Conservation (phyloP, 2,888 invertebrate species). For the Tuta absoluta region DNA sequence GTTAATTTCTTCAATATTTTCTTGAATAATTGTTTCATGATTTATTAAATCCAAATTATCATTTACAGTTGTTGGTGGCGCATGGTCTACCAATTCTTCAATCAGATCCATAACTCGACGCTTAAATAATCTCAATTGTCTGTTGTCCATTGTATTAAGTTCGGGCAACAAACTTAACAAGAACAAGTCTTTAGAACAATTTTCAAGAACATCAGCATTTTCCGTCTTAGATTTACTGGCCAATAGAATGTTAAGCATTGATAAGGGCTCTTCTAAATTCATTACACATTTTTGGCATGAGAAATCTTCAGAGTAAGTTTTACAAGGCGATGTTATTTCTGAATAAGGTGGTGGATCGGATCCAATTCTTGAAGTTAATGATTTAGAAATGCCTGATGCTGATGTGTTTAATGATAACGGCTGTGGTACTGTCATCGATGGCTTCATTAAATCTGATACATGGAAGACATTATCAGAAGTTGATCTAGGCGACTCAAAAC, state of each 20-base stretch:
- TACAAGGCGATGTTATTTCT: neutral
- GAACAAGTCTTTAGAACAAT: neutral
- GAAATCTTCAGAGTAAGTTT: neutral
- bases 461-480: neutral
- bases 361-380: neutral
- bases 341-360: neutral
- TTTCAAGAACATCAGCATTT: neutral
- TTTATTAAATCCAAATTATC: neutral
- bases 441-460: neutral
- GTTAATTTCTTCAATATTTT: neutral
- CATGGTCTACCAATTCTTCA: neutral
- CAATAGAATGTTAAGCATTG: neutral
- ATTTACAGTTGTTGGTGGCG: neutral
- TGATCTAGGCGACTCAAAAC: neutral
- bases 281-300: neutral
- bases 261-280: neutral
- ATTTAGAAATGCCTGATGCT: neutral
- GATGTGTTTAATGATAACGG: neutral
- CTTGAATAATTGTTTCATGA: neutral
- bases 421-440: neutral
- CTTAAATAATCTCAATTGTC: constrained; percentile 2
- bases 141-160: constrained; percentile 12
- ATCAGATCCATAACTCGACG: neutral
- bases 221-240: neutral
- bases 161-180: constrained; percentile 3